These are phyloP conservation scores for Paracentrotus lividus DNA, from an alignment of 53 echinoderm and acorn worm species.

Conservation along the genomic window DNA sequence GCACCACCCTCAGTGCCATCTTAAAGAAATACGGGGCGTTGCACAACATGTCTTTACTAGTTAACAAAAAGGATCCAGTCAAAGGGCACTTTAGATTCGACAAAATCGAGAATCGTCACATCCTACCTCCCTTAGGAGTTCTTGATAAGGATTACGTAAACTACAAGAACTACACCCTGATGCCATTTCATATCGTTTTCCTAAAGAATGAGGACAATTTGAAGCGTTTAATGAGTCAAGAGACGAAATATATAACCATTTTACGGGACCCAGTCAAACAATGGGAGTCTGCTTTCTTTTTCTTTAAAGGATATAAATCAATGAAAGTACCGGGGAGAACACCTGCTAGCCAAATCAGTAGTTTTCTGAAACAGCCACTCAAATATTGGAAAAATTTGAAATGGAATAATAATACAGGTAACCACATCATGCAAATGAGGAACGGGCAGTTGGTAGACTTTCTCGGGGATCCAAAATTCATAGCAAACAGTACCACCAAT, in stretches of 20 bases:
- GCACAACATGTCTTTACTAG: conserved; percentile 44
- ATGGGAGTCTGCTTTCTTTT: conserved; percentile 63
- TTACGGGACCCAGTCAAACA: conserved; percentile 41
- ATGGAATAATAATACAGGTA: background rate
- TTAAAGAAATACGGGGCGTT: conserved; percentile 49
- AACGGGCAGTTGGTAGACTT: conserved; percentile 56
- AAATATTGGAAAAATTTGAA: conserved; percentile 1
- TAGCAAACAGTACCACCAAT: conserved; percentile 26
- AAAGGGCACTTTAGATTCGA: background rate
- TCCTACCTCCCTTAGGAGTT: conserved; percentile 39
- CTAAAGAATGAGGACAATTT: background rate
- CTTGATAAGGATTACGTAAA: background rate
- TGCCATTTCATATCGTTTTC: conserved; percentile 31
- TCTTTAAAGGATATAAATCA: background rate
- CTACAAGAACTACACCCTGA: conserved; percentile 39
- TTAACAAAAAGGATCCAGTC: background rate
- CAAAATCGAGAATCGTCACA: background rate
- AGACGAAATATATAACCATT: background rate
- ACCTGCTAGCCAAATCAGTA: background rate
- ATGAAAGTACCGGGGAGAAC: background rate
- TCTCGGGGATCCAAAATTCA: background rate
- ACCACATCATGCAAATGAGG: background rate
- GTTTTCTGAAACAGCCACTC: background rate
- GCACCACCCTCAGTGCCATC: conserved; percentile 40
- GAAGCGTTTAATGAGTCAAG: conserved; percentile 2